phyloP scores from a whole-genome alignment of 2,797 vertebrate species.

The Macroramphosus scolopax region DNA sequence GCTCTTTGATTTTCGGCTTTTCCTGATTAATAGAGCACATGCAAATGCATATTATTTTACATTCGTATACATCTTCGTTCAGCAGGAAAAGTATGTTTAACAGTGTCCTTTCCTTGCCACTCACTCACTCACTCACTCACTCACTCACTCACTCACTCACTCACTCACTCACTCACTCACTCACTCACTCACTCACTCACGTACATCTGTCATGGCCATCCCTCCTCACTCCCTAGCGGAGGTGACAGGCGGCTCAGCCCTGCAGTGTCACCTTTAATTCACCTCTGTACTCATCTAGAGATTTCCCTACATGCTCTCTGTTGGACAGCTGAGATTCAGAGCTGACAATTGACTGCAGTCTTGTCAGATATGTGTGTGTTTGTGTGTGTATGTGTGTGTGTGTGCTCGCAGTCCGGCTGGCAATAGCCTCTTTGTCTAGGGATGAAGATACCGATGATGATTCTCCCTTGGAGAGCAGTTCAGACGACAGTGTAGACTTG shows the following conservation, averaged over 20 bases:
- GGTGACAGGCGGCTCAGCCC: constrained; percentile 14
- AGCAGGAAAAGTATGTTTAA: no score
- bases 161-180: no score
- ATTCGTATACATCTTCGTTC: no score
- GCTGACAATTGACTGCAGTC: not conserved
- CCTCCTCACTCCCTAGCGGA: constrained; percentile 3
- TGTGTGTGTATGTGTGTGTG: constrained; percentile 2
- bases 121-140: no score
- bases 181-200: no score
- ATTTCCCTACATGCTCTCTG: constrained; percentile 12
- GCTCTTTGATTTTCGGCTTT: no score
- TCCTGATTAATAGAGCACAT: no score
- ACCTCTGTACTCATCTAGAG: constrained; percentile 11
- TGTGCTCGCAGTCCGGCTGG: not conserved
- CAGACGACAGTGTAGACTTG: constrained; percentile 40
- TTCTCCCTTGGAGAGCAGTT: constrained; percentile 1
- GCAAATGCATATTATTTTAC: no score
- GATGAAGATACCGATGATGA: no score
- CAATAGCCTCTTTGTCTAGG: constrained; percentile 11
- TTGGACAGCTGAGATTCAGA: not conserved
- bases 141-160: no score
- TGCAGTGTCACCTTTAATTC: constrained; percentile 26
- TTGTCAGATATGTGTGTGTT: not conserved
- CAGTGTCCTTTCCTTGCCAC: no score
- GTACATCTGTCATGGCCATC: no score